Evolutionary conservation across 2,113 vertebrate genomes (phyloP).

Genomic region (Pica pica): DNA sequence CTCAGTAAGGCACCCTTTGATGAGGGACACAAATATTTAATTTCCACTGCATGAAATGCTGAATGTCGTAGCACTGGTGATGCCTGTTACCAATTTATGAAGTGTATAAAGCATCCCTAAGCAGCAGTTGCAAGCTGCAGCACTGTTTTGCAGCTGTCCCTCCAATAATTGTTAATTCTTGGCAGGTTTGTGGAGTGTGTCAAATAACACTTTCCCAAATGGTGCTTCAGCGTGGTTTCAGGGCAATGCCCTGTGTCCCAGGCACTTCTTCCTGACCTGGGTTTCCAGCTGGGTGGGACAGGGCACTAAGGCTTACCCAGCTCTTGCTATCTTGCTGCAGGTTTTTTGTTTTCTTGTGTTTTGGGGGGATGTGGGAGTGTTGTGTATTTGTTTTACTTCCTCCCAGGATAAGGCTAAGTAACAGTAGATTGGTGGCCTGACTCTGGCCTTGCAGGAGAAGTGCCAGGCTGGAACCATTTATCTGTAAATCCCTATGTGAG

Average conservation of each 20-base stretch:
- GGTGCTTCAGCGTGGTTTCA: not conserved
- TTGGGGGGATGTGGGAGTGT: not conserved
- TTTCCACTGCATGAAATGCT: not conserved
- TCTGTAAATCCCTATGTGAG: not conserved
- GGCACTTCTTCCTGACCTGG: not conserved
- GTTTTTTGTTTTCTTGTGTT: not conserved
- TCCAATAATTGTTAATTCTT: not conserved
- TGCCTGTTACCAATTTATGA: not conserved
- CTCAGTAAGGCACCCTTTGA: not conserved
- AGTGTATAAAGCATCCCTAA: not conserved
- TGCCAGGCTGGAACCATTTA: not conserved
- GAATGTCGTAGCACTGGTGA: not conserved
- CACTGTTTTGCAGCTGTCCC: not conserved
- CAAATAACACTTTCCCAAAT: not conserved
- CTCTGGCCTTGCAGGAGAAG: not conserved
- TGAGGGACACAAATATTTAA: not conserved
- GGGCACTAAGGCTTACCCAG: not conserved
- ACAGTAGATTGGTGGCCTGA: not conserved
- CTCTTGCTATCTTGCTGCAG: not conserved
- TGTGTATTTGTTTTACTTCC: not conserved
- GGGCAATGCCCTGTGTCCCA: not conserved
- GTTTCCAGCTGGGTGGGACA: not conserved
- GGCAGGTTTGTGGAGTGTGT: not conserved
- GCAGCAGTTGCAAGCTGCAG: not conserved
- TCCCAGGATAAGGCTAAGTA: not conserved